Conservation (phyloP, 2,797 vertebrate genomes). For the Cyclopterus lumpus region DNA sequence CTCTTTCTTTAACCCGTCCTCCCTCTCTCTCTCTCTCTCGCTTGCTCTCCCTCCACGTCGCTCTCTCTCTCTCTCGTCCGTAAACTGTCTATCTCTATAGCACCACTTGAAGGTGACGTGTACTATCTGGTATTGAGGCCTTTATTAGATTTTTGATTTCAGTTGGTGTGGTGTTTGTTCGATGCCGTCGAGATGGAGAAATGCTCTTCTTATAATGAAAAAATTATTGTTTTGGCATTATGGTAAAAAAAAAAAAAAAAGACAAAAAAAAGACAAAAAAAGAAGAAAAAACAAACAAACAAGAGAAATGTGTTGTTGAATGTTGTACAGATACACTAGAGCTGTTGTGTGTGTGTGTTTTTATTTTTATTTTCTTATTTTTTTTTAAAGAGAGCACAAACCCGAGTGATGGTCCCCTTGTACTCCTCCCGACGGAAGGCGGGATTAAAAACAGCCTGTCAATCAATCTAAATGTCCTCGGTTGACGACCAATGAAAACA, state of each 20-base stretch:
- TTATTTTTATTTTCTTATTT: slow-evolving; percentile 32
- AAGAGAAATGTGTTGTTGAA: slow-evolving; percentile 86
- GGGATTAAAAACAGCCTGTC: slow-evolving; percentile 71
- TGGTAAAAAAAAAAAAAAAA: slow-evolving; percentile 65
- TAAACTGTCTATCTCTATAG: slow-evolving; percentile 68
- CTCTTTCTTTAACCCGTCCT: background rate
- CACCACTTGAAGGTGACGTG: slow-evolving; percentile 84
- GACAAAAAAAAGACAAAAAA: slow-evolving; percentile 25
- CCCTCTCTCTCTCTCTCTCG: background rate
- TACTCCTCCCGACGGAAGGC: slow-evolving; percentile 66
- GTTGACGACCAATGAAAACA: slow-evolving; percentile 21
- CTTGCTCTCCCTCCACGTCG: slow-evolving; percentile 53
- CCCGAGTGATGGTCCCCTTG: slow-evolving; percentile 64
- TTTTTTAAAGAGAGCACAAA: slow-evolving; percentile 81
- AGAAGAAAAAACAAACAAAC: slow-evolving; percentile 30
- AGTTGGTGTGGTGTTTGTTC: slow-evolving; percentile 81
- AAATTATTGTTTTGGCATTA: slow-evolving; percentile 86
- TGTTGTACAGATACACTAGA: slow-evolving; percentile 90
- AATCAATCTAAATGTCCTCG: slow-evolving; percentile 34
- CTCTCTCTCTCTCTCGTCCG: slow-evolving; percentile 57
- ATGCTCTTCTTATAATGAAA: slow-evolving; percentile 85
- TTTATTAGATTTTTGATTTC: slow-evolving; percentile 82
- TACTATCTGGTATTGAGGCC: slow-evolving; percentile 87
- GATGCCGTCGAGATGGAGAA: slow-evolving; percentile 85
- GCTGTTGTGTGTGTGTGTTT: slow-evolving; percentile 77